These are phyloP conservation scores for Ennomos quercinarius DNA, from an alignment of 2,888 invertebrate species.

Conservation along the genomic window DNA sequence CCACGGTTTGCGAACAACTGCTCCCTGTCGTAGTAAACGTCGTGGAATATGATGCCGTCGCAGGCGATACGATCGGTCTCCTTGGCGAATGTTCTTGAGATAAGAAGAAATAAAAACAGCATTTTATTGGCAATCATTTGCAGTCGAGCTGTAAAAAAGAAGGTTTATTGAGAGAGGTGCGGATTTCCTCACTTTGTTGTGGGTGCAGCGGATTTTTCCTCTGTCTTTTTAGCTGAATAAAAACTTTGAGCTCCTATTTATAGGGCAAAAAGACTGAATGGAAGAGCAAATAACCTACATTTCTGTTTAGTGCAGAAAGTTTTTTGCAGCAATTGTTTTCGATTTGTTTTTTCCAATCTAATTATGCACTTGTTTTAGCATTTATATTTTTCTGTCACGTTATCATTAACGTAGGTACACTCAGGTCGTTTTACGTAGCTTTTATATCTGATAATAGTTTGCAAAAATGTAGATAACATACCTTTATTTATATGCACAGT, in stretches of 20 bases:
- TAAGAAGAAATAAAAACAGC: conserved; percentile 37
- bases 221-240: conserved; percentile 16
- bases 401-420: too few relatives aligned
- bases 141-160: conserved; percentile 28
- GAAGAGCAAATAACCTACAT: background rate
- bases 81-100: conserved; percentile 23
- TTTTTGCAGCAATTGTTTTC: background rate
- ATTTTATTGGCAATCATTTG: conserved; percentile 38
- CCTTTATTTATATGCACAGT: too few relatives aligned
- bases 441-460: too few relatives aligned
- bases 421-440: too few relatives aligned
- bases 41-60: conserved; percentile 66
- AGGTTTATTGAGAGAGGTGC: conserved; percentile 31
- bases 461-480: too few relatives aligned
- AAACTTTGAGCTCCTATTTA: conserved; percentile 20
- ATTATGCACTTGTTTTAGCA: too few relatives aligned
- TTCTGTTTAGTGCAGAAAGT: background rate
- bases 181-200: conserved; percentile 21
- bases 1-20: conserved; percentile 56
- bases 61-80: conserved; percentile 48
- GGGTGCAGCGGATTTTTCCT: conserved; percentile 18
- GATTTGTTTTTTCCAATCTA: background rate
- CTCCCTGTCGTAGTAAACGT: conserved; percentile 65
- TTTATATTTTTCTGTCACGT: too few relatives aligned
- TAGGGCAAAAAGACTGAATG: conserved; percentile 1